A percentile compares a stretch with the other conserved stretches of the same genome.
Conservation (phyloP, 2,113 vertebrate genomes). For the Tragulus kanchil region DNA sequence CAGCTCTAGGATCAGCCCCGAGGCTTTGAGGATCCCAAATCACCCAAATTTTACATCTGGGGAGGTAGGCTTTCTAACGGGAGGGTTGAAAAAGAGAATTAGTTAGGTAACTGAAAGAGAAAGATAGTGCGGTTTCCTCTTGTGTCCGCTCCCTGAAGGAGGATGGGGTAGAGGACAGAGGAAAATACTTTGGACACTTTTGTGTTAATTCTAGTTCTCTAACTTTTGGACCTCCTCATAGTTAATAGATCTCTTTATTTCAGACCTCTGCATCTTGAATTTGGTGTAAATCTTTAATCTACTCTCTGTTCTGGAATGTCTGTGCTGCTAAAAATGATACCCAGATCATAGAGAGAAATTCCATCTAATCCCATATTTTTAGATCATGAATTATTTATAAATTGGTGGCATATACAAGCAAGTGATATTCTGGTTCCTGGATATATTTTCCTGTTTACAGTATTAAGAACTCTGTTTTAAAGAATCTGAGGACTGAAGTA, state of each 20-base stretch:
- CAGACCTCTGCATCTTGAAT: neutral
- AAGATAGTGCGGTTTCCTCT: neutral
- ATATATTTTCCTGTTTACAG: neutral
- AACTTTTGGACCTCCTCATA: neutral
- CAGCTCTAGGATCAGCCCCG: neutral
- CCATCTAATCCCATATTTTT: neutral
- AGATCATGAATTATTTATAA: neutral
- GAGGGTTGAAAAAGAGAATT: neutral
- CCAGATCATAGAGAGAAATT: neutral
- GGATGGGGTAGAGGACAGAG: neutral
- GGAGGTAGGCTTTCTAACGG: neutral
- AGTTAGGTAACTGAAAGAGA: neutral
- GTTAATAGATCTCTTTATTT: neutral
- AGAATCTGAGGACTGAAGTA: neutral
- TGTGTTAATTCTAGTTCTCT: neutral
- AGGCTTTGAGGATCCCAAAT: neutral
- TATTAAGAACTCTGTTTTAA: neutral
- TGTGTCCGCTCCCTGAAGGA: neutral
- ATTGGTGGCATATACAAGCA: neutral
- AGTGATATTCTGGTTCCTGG: neutral
- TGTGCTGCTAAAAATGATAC: constrained; percentile 18
- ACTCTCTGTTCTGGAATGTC: neutral
- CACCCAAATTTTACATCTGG: neutral
- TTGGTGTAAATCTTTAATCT: neutral
- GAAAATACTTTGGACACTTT: neutral